Base-by-base conservation (phyloP, 2,888 invertebrate species). In the Scaeva pyrastri region DNA sequence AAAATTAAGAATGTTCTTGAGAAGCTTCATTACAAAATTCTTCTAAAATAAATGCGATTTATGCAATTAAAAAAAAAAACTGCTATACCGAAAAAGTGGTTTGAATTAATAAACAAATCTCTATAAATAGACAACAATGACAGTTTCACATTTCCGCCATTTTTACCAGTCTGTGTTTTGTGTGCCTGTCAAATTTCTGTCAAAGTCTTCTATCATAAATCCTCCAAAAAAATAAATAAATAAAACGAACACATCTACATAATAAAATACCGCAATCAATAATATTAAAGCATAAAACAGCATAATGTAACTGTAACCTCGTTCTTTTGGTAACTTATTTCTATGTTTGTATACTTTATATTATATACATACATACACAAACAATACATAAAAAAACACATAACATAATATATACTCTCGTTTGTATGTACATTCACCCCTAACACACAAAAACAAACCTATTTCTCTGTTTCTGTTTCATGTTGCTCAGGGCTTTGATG, bases 401-500 rank as follows among this genome's bases (percentile, higher is more conserved):
- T 48, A 64, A 60, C 11, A 39, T 16, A 45, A 14, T 71, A 48
- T 41, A n/a, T n/a, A n/a, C n/a, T n/a, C n/a, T n/a, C n/a, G n/a
- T n/a, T n/a, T n/a, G n/a, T n/a, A 31, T 39, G 14, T 43, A 68
- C 62, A 70, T 60, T 16, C 62, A 36, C 72, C 58, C 52, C 43
- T 72, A 76, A 75, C 75, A 74, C 71, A 77, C 23, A 71, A 74
- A 70, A 76, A 66, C 70, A 72, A 73, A 74, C 62, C 23, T 45
- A 73, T 58, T 86, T 70, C 45, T 86, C 64, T 86, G 77, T 81
- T 86, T 86, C 82, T 86, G 86, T 86, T 86, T 86, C 82, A 86
- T 86, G 81, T 86, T 86, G 86, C 89, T 88, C 95, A 98, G 98
- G 98, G 98, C 93, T 96, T 96, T 93, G 96, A 96, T 94, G 96